Evolutionary conservation across 2,888 invertebrate genomes (phyloP), one percentile per base, ranked within the genome.

Genomic region (Zygogramma bicolorata): DNA sequence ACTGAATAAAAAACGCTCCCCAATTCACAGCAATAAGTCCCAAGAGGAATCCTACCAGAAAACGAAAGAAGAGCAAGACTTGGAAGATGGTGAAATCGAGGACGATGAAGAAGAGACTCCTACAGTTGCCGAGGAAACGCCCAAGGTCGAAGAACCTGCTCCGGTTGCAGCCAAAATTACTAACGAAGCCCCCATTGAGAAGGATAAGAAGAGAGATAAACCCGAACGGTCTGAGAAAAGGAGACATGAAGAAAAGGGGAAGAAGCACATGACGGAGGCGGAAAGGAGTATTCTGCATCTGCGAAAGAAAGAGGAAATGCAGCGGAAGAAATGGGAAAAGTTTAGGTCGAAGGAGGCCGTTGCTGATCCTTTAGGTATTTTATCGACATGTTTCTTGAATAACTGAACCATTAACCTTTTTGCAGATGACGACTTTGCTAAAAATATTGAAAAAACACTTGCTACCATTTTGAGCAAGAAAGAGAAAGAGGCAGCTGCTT

Each of bases 31-130:
- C 77, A 77, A 78, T 75, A 73, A 59, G 38, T 34, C 75, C 3
- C 57, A 72, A 49, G 77, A 69, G 34, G 79, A 80, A 53, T 70
- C 73, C 38, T 67, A 77, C 18, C 71, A 70, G 65, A 91, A 93
- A 83, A 69, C 66, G 57, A 90, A 93, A 83, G 95, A 77, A 60
- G 81, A 81, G 13, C 74, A 79, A 29, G 82, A 95, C 85, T 89
- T 95, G 77, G 96, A 96, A 88, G 96, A 96, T 84, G 96, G 96
- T 60, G 96, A 96, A 87, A 95, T 96, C 79, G 95, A 95, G 76
- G 91, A 91, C 59, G 91, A 91, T 79, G 91, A 91, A 62, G 91
- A 91, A 76, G 90, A 90, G 18, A 18, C 69, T 6, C 57, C 76
- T 20, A 53, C 61, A 10, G 68, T 68, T 18, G 62, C 65, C 4